These are phyloP conservation scores for Echeneis naucrates DNA, from an alignment of 2,797 vertebrate species.

Conservation along the genomic window DNA sequence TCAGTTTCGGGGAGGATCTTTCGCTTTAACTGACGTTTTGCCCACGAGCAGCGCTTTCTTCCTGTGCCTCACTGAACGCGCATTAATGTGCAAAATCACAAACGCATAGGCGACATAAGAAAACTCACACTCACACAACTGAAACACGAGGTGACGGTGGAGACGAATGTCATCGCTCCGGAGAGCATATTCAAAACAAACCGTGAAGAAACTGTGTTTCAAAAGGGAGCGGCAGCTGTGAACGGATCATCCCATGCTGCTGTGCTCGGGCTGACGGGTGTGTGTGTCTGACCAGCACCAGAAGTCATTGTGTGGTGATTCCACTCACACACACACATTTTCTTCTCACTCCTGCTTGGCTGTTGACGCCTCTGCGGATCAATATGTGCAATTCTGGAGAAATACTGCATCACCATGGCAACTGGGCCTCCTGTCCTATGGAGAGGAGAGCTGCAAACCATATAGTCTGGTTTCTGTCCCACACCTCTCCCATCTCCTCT, in stretches of 20 bases:
- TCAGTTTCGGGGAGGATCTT: slow-evolving; percentile 56
- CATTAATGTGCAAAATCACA: slow-evolving; percentile 13
- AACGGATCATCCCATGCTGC: slow-evolving; percentile 25
- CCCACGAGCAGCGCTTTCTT: slow-evolving; percentile 34
- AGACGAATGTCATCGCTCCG: slow-evolving; percentile 77
- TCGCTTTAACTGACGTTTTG: slow-evolving; percentile 45
- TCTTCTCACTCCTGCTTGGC: slow-evolving; percentile 92
- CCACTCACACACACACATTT: slow-evolving; percentile 75
- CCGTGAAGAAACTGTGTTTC: neutral
- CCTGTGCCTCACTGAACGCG: neutral
- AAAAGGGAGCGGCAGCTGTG: neutral
- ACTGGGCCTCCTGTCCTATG: slow-evolving; percentile 93
- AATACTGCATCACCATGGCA: slow-evolving; percentile 98
- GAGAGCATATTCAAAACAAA: slow-evolving; percentile 12
- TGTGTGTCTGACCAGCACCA: slow-evolving; percentile 28
- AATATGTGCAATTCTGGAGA: slow-evolving; percentile 99
- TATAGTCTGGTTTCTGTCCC: slow-evolving; percentile 62
- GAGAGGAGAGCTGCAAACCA: slow-evolving; percentile 66
- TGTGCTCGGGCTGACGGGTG: neutral
- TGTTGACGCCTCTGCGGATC: slow-evolving; percentile 97
- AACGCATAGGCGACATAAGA: neutral
- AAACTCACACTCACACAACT: slow-evolving; percentile 69
- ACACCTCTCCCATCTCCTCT: slow-evolving; percentile 13
- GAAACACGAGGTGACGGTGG: slow-evolving; percentile 85
- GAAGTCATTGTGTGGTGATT: slow-evolving; percentile 68